Base-by-base conservation (phyloP, 2,888 invertebrate species). In the Leptopterna dolabrata region DNA sequence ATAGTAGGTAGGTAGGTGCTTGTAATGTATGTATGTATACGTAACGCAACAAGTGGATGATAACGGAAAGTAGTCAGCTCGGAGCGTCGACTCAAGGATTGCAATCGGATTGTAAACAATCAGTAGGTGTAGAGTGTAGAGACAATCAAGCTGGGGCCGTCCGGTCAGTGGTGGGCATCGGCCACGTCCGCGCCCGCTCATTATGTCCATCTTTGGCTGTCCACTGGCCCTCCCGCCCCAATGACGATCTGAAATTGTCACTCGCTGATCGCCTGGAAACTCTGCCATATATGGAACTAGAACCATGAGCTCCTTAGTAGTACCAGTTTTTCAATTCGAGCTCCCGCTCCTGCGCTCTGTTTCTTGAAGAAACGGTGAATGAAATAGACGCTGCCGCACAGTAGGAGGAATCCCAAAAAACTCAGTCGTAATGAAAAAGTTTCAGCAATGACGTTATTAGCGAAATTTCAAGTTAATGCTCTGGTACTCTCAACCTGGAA, bases 191-290 rank as follows among this genome's bases (percentile, higher is more conserved):
- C 27, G 14, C 83, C 83, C 71, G 83, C 63, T 83, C 83, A 83
- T 83, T 83, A 83, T 83, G 83, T 83, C 83, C 83, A 70, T 83
- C 83, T 83, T 83, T 55, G 83, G 83, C 41, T 29, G 29, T 30
- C 81, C 27, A 24, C 63, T 24, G 51, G 76, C 41, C 76, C 43
- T 27, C 14, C 45, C 45, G 78, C 78, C 73, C 24, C 78, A 78
- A 45, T 78, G 83, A 83, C 83, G 63, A 83, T 83, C 83, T 83
- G 70, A 83, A 83, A 83, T 83, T 83, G 83, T 83, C 83, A 83
- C 83, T 70, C 83, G 83, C 83, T 83, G 83, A 83, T 83, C 83
- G 36, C 71, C 70, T 83, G 43, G 83, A 83, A 83, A 83, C 83
- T 36, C 83, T 6, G 63, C 83, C 83, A 43, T 83, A 30, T 83